Evolutionary conservation across 2,888 invertebrate genomes (phyloP).

Genomic region (Cactoblastis cactorum): DNA sequence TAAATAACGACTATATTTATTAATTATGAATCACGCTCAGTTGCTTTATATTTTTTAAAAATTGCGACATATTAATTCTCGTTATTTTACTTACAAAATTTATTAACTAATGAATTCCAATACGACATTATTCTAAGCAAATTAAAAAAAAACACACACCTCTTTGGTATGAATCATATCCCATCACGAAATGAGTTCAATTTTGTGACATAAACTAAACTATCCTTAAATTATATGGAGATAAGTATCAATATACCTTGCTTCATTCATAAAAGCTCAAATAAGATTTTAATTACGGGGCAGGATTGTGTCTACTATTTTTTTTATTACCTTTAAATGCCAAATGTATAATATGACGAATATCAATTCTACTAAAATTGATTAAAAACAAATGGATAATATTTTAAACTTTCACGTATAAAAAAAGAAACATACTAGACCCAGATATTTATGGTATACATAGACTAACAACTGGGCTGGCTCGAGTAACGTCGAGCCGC

Average conservation of each 20-base stretch:
- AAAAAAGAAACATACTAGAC: too few relatives aligned
- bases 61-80: neutral
- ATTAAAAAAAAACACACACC: slow-evolving; percentile 17
- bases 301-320: neutral
- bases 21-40: neutral
- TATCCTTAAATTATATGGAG: neutral
- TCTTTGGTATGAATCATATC: slow-evolving; percentile 29
- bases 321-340: neutral
- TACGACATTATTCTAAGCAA: too few relatives aligned
- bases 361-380: too few relatives aligned
- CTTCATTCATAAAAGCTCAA: neutral
- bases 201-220: slow-evolving; percentile 18
- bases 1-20: slow-evolving; percentile 2
- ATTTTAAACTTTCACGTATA: too few relatives aligned
- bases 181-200: neutral
- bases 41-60: neutral
- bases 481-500: too few relatives aligned
- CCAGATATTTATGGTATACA: too few relatives aligned
- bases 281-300: neutral
- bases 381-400: too few relatives aligned
- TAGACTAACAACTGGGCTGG: too few relatives aligned
- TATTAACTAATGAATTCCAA: too few relatives aligned
- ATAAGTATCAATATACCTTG: slow-evolving; percentile 7
- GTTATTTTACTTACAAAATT: too few relatives aligned
- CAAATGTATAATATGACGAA: neutral